Conservation (phyloP, 2,797 vertebrate species). For the Malurus leucopterus region DNA sequence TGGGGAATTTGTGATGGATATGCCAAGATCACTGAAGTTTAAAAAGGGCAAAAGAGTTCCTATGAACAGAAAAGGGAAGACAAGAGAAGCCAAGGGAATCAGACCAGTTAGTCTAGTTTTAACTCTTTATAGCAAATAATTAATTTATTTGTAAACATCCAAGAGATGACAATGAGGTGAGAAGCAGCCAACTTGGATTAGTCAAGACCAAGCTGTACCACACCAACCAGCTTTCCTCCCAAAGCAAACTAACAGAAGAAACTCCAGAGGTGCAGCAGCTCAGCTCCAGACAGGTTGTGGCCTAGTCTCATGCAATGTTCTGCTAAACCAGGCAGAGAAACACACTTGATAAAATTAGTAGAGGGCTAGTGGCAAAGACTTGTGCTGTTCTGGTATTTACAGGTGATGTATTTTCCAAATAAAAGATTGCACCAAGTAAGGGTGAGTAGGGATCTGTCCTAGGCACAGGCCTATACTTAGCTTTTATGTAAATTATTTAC, state of each 20-base stretch:
- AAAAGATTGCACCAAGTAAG: neutral
- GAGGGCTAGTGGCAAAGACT: neutral
- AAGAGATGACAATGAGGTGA: neutral
- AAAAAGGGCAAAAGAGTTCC: neutral
- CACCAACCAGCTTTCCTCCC: neutral
- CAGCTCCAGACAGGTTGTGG: neutral
- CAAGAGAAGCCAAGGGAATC: neutral
- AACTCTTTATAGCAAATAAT: neutral
- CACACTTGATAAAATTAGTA: neutral
- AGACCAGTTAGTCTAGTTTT: neutral
- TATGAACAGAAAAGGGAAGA: neutral
- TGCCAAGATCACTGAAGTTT: neutral
- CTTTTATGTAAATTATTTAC: neutral
- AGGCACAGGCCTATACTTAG: fast-evolving
- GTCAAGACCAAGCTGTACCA: neutral
- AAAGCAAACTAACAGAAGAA: neutral
- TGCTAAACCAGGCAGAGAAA: neutral
- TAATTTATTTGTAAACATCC: neutral
- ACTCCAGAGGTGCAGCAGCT: neutral
- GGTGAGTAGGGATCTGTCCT: neutral
- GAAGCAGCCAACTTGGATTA: neutral
- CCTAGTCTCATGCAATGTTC: fast-evolving
- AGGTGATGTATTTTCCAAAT: neutral
- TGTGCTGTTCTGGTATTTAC: neutral
- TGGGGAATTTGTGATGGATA: neutral